Evolutionary conservation across 2,113 vertebrate genomes (phyloP).

Genomic region (Phoenicopterus ruber): DNA sequence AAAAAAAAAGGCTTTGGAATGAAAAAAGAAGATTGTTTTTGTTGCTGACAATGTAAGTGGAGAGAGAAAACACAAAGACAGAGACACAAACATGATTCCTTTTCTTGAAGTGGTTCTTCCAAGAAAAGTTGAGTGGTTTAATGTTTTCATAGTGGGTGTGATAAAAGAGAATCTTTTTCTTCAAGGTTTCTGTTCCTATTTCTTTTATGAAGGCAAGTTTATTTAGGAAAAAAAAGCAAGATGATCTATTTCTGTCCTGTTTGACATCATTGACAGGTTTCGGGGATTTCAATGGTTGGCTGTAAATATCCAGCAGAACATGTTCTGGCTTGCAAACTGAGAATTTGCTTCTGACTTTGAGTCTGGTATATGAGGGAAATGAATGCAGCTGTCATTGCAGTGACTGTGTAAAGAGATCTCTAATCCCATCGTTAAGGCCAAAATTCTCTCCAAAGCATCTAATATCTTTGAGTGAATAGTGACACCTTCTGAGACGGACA

Average conservation of each 20-base stretch:
- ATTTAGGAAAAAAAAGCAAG: neutral
- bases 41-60: neutral
- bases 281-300: neutral
- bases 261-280: constrained; percentile 1
- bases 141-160: neutral
- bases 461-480: neutral
- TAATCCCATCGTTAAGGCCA: neutral
- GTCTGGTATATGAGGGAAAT: neutral
- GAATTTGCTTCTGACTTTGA: neutral
- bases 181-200: neutral
- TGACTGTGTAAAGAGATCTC: neutral
- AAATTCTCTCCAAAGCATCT: neutral
- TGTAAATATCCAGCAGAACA: neutral
- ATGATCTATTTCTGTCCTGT: neutral
- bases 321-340: neutral
- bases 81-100: neutral
- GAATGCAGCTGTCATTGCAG: neutral
- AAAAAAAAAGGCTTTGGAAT: neutral
- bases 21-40: neutral
- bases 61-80: neutral
- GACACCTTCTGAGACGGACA: neutral
- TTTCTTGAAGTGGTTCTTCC: neutral
- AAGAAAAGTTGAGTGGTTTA: neutral
- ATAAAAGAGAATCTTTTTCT: neutral
- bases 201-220: neutral